Evolutionary conservation across 2,888 invertebrate species (phyloP).

Genomic region (Nezara viridula): DNA sequence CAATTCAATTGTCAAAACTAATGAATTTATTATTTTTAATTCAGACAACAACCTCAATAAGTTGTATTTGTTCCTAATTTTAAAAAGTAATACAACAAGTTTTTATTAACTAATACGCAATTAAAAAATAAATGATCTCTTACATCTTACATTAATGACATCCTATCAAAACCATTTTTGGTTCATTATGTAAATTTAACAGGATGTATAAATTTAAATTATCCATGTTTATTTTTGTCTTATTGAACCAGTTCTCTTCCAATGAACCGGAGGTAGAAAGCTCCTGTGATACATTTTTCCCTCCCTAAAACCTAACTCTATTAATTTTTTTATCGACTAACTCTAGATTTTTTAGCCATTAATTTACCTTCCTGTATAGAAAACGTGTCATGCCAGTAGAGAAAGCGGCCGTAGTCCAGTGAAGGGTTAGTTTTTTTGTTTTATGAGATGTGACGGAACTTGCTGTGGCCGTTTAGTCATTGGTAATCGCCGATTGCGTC

Average conservation of each 20-base stretch:
- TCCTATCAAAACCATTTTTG: no score
- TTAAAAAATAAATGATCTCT: no score
- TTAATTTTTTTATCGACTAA: background rate
- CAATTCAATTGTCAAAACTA: no score
- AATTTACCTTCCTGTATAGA: conserved; percentile 23
- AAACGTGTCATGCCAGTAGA: background rate
- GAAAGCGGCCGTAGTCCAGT: background rate
- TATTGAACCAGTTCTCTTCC: background rate
- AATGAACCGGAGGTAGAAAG: background rate
- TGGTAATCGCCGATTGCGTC: background rate
- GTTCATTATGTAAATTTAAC: no score
- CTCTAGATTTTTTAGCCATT: background rate
- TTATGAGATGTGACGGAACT: conserved; percentile 26
- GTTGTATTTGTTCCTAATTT: no score
- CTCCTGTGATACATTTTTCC: background rate
- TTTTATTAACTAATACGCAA: no score
- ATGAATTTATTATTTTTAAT: no score
- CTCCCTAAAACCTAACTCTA: background rate
- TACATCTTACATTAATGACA: no score
- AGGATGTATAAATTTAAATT: background rate
- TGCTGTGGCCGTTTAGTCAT: conserved; percentile 7
- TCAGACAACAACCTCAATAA: no score
- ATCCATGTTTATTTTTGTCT: background rate
- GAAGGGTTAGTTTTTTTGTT: background rate
- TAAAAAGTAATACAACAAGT: no score